phyloP scores from a whole-genome alignment of 2,113 vertebrate genomes.

The Oryzias woworae region DNA sequence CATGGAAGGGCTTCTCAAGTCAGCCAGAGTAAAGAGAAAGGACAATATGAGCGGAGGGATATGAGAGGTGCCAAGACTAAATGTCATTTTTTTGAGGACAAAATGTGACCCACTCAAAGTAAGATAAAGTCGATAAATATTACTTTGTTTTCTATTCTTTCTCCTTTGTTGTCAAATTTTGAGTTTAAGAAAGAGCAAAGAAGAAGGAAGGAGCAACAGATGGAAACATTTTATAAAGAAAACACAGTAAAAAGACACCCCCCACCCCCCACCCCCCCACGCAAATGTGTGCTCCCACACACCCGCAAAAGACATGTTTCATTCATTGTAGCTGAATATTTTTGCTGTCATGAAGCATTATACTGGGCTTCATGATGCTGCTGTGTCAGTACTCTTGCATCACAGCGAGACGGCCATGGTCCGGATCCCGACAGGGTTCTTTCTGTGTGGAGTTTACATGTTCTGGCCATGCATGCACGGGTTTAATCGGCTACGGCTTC shows the following conservation, averaged over 20 bases:
- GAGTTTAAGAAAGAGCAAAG: slow-evolving; percentile 48
- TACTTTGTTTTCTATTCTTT: slow-evolving; percentile 15
- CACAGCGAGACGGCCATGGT: no score
- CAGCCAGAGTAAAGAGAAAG: slow-evolving; percentile 32
- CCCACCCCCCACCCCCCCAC: no score
- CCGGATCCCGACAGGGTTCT: no score
- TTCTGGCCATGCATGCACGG: no score
- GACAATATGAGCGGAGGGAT: slow-evolving; percentile 57
- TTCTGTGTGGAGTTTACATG: no score
- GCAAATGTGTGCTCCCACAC: slow-evolving; percentile 30
- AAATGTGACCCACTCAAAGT: slow-evolving; percentile 10
- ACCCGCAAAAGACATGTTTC: slow-evolving; percentile 12
- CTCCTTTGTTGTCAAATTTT: slow-evolving; percentile 41
- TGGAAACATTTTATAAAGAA: slow-evolving; percentile 56
- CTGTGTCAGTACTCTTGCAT: no score
- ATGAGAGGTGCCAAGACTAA: slow-evolving; percentile 63
- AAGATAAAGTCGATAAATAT: slow-evolving; percentile 7
- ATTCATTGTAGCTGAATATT: no score
- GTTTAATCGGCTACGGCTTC: no score
- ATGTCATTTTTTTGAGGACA: slow-evolving; percentile 13
- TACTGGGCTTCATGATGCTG: no score
- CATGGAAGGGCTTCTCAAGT: slow-evolving; percentile 49
- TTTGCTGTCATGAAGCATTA: no score
- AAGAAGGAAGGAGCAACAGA: slow-evolving; percentile 53
- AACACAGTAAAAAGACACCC: slow-evolving; percentile 55